A percentile compares a stretch with the other conserved stretches of the same genome.
Evolutionary conservation across 2,797 vertebrate genomes (phyloP).

Genomic region (Pogonophryne albipinna): DNA sequence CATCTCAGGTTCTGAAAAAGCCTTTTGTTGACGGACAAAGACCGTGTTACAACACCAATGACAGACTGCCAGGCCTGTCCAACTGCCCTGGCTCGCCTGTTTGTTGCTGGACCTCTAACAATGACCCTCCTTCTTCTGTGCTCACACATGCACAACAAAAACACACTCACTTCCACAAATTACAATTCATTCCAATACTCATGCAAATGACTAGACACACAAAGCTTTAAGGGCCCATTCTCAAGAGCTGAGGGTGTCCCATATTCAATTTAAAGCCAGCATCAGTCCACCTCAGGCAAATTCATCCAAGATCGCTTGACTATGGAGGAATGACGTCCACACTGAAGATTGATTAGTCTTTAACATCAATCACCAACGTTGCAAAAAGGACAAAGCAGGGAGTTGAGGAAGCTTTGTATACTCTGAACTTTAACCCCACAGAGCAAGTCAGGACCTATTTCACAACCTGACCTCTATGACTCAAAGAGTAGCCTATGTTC

Average conservation of each 20-base stretch:
- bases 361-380: neutral
- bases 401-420: neutral
- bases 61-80: constrained; percentile 64
- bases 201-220: constrained; percentile 5
- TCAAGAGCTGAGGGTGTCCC: constrained; percentile 19
- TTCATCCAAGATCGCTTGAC: neutral
- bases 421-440: constrained; percentile 19
- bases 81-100: constrained; percentile 40
- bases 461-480: neutral
- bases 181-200: constrained; percentile 40
- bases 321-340: neutral
- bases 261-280: constrained; percentile 7
- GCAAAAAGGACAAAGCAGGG: neutral
- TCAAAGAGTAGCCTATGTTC: neutral
- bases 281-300: neutral
- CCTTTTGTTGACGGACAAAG: constrained; percentile 65
- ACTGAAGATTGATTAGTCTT: constrained; percentile 18
- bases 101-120: constrained; percentile 61
- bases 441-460: constrained; percentile 9
- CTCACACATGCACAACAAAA: constrained; percentile 36
- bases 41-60: constrained; percentile 34
- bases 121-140: constrained; percentile 63
- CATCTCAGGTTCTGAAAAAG: constrained; percentile 41
- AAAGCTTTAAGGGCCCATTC: constrained; percentile 16
- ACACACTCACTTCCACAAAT: constrained; percentile 44